Evolutionary conservation across 2,113 vertebrate species (phyloP).

Genomic region (Chrysemys picta): DNA sequence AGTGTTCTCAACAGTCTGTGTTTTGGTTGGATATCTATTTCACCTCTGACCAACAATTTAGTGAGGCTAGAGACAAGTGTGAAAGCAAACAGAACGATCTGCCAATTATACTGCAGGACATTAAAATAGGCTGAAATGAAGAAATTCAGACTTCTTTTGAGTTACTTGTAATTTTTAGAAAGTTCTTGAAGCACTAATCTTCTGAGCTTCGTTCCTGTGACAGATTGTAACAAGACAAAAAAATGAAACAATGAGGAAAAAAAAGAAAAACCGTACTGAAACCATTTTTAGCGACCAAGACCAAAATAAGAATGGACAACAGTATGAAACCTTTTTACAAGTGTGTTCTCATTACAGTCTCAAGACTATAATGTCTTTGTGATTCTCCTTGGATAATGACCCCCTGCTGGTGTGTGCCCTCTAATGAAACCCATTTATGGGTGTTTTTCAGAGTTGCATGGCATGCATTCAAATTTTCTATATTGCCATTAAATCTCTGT

Average conservation of each 20-base stretch:
- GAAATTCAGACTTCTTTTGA: conserved; percentile 1
- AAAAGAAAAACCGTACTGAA: neutral
- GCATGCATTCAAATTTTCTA: conserved; percentile 42
- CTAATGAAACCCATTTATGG: conserved; percentile 58
- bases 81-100: conserved; percentile 23
- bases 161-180: conserved; percentile 54
- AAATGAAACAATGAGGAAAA: neutral
- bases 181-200: conserved; percentile 42
- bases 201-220: conserved; percentile 29
- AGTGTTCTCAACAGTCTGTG: neutral
- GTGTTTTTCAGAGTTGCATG: conserved; percentile 7
- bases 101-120: conserved; percentile 33
- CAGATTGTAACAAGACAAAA: conserved; percentile 27
- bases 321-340: conserved; percentile 43
- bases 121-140: conserved; percentile 35
- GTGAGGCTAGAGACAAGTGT: conserved; percentile 12
- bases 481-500: conserved; percentile 42
- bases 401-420: conserved; percentile 35
- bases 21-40: conserved; percentile 24
- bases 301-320: conserved; percentile 40
- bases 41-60: conserved; percentile 18
- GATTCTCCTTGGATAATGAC: conserved; percentile 57
- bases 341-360: conserved; percentile 46
- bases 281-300: conserved; percentile 26
- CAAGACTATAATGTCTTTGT: conserved; percentile 15